A percentile compares a stretch with the other conserved stretches of the same genome.
phyloP scores from a whole-genome alignment of 2,797 vertebrate species.

The Potorous gilbertii region DNA sequence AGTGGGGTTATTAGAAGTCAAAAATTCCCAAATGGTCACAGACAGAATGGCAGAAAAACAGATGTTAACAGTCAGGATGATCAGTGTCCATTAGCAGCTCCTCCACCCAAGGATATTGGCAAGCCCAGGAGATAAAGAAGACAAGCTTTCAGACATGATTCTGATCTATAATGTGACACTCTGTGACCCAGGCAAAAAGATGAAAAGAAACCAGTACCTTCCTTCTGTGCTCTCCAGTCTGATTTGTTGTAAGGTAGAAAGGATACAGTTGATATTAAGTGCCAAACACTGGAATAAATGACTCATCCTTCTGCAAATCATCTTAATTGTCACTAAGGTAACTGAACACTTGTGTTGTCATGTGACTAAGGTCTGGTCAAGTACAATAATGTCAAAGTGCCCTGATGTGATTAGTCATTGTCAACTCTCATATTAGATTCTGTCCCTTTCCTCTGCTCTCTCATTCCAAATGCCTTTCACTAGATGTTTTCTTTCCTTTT shows the following conservation, averaged over 20 bases:
- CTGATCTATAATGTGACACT: not conserved
- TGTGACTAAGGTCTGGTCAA: not conserved
- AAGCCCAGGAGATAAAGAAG: slow-evolving; percentile 11
- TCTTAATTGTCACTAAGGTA: not conserved
- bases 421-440: slow-evolving; percentile 3
- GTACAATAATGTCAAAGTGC: not conserved
- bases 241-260: not conserved
- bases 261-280: not conserved
- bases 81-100: not conserved
- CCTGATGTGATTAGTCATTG: not conserved
- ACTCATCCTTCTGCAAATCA: not conserved
- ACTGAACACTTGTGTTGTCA: not conserved
- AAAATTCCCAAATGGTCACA: slow-evolving; percentile 31
- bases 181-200: not conserved
- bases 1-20: not conserved
- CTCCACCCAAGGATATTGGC: not conserved
- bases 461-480: not conserved
- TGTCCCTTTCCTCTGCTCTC: not conserved
- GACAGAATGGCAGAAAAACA: slow-evolving; percentile 26
- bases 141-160: not conserved
- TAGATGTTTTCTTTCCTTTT: not conserved
- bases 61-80: not conserved
- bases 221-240: not conserved
- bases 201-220: not conserved
- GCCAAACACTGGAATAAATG: not conserved